Conservation (phyloP, 2,888 invertebrate genomes). For the Myopa tessellatipennis region DNA sequence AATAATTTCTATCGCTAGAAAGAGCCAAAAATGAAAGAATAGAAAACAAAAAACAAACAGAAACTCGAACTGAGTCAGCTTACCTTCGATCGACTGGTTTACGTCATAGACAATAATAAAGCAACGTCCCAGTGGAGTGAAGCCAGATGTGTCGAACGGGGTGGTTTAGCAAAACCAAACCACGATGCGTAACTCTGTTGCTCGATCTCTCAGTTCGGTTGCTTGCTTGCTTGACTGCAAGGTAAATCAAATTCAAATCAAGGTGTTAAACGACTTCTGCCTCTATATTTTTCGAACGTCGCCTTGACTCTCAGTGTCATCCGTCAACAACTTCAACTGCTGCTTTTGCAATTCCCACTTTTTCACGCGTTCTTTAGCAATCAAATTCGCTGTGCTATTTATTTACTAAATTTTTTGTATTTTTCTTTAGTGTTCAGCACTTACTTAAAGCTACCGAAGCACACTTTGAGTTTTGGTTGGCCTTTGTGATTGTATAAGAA, state of each 20-base stretch:
- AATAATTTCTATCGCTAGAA: constrained; percentile 5
- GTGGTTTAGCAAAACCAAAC: background rate
- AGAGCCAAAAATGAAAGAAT: background rate
- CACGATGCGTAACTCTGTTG: constrained; percentile 5
- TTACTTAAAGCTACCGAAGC: background rate
- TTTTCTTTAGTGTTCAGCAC: background rate
- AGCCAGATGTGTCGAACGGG: background rate
- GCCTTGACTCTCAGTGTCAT: constrained; percentile 1
- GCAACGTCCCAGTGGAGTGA: background rate
- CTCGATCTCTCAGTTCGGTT: background rate
- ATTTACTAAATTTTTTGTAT: background rate
- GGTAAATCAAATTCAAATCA: constrained; percentile 30
- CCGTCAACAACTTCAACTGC: background rate
- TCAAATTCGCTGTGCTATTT: background rate
- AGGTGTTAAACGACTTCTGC: background rate
- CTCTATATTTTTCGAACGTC: background rate
- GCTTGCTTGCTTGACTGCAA: constrained; percentile 18
- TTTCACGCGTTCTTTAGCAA: background rate
- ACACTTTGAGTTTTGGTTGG: background rate
- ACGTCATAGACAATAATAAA: constrained; percentile 59
- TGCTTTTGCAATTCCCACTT: background rate
- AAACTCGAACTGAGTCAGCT: constrained; percentile 4
- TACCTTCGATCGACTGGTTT: constrained; percentile 49
- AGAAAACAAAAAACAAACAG: constrained; percentile 19
- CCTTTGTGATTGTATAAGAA: background rate